A percentile compares a stretch with the other conserved stretches of the same genome.
Evolutionary conservation across 2,113 vertebrate species (phyloP).

Genomic region (Labrus mixtus): DNA sequence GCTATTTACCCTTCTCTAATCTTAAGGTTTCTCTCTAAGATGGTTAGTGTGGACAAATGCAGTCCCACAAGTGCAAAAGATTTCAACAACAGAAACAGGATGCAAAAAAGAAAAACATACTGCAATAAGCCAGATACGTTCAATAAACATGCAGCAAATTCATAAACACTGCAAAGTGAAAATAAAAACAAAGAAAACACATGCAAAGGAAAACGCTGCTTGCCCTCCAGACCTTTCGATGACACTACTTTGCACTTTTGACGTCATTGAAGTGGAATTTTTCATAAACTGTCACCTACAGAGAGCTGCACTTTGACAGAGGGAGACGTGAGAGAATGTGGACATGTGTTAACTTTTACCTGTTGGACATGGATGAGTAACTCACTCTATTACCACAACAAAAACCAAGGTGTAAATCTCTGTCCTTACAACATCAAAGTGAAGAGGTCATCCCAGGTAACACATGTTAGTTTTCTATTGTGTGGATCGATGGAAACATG

Average conservation of each 20-base stretch:
- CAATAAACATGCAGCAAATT: too few relatives aligned
- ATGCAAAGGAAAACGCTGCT: too few relatives aligned
- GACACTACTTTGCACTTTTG: too few relatives aligned
- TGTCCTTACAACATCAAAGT: constrained; percentile 17
- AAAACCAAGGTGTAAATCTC: constrained; percentile 52
- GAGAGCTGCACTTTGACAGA: constrained; percentile 31
- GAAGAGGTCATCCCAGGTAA: constrained; percentile 44
- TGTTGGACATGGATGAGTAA: constrained; percentile 47
- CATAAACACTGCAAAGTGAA: too few relatives aligned
- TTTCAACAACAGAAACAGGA: neutral
- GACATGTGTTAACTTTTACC: constrained; percentile 61
- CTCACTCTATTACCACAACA: constrained; percentile 19
- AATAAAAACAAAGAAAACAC: too few relatives aligned
- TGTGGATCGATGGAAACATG: neutral
- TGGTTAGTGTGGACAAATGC: neutral
- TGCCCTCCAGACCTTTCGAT: too few relatives aligned
- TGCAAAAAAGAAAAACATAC: too few relatives aligned
- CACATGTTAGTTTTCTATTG: constrained; percentile 24
- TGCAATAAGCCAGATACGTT: too few relatives aligned
- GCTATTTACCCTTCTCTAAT: neutral
- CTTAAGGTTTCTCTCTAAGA: neutral
- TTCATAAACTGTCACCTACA: constrained; percentile 29
- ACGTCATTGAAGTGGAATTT: too few relatives aligned
- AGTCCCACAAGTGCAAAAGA: too few relatives aligned
- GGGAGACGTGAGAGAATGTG: constrained; percentile 30